These are phyloP conservation scores for Agonopterix heracliana DNA, from an alignment of 2,888 invertebrate species.

Conservation along the genomic window DNA sequence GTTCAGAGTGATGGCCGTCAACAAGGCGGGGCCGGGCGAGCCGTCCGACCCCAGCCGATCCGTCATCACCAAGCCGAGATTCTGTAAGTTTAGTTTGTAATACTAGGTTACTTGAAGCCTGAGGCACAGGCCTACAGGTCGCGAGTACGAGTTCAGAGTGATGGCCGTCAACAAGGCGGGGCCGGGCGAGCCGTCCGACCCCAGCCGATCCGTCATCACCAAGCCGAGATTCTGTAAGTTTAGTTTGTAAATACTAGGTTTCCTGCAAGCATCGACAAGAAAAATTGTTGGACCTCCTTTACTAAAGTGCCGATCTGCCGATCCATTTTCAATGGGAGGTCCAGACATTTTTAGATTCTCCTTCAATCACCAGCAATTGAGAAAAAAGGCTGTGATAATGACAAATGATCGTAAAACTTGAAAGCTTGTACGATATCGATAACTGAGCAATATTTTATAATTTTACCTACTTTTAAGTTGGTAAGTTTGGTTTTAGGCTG, in stretches of 20 bases:
- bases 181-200: slow-evolving; percentile 92
- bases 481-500: too few species aligned
- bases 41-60: slow-evolving; percentile 91
- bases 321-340: too few species aligned
- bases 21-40: slow-evolving; percentile 94
- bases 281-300: too few species aligned
- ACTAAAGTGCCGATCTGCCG: too few species aligned
- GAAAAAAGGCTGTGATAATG: too few species aligned
- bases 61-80: slow-evolving; percentile 91
- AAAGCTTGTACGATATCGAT: too few species aligned
- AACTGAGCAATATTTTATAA: too few species aligned
- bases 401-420: too few species aligned
- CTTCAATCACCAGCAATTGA: too few species aligned
- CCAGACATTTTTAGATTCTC: too few species aligned
- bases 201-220: slow-evolving; percentile 88
- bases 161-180: slow-evolving; percentile 95
- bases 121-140: slow-evolving; percentile 81
- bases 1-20: slow-evolving; percentile 92
- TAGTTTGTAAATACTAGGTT: not conserved
- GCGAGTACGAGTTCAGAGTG: slow-evolving; percentile 94
- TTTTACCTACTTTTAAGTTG: too few species aligned
- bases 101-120: not conserved
- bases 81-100: slow-evolving; percentile 77
- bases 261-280: too few species aligned
- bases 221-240: slow-evolving; percentile 91